A percentile compares a stretch with the other conserved stretches of the same genome.
phyloP scores from a whole-genome alignment of 37 sponge, comb jelly and placozoan species.

The Amphimedon queenslandica region DNA sequence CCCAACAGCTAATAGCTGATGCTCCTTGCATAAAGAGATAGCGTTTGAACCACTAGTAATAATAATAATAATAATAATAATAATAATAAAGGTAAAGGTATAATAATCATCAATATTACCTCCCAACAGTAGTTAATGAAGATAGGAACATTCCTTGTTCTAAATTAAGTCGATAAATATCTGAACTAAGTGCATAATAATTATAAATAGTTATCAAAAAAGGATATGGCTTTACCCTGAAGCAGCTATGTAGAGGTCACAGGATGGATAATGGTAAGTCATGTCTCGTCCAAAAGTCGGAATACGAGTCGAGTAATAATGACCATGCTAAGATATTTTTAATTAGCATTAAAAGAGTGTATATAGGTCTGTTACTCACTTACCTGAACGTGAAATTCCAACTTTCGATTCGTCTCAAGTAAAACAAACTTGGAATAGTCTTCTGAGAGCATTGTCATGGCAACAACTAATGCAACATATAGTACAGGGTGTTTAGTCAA shows the following conservation, averaged over 20 bases:
- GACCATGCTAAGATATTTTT: slow-evolving; percentile 55
- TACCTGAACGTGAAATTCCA: slow-evolving; percentile 90
- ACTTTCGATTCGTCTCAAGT: slow-evolving; percentile 72
- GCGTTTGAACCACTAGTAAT: slow-evolving; percentile 55
- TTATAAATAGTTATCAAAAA: not conserved
- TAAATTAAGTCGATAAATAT: slow-evolving; percentile 89
- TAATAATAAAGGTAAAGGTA: not conserved
- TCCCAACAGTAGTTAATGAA: slow-evolving; percentile 59
- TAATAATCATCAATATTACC: slow-evolving; percentile 18
- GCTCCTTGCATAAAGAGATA: slow-evolving; percentile 69
- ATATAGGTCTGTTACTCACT: not conserved
- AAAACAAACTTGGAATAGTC: slow-evolving; percentile 93
- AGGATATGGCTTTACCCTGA: slow-evolving; percentile 41
- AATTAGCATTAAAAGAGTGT: not conserved
- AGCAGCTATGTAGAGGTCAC: slow-evolving; percentile 89
- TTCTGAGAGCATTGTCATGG: slow-evolving; percentile 79
- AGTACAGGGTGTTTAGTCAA: too few relatives aligned
- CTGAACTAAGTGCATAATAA: slow-evolving; percentile 34
- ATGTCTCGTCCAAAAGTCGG: slow-evolving; percentile 94
- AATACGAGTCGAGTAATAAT: slow-evolving; percentile 81
- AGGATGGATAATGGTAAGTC: slow-evolving; percentile 85
- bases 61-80: not conserved
- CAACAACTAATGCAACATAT: slow-evolving; percentile 63
- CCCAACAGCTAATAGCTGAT: slow-evolving; percentile 82
- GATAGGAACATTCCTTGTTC: slow-evolving; percentile 84